phyloP scores from a whole-genome alignment of 1,140 invertebrate species.

The Papilio glaucus region DNA sequence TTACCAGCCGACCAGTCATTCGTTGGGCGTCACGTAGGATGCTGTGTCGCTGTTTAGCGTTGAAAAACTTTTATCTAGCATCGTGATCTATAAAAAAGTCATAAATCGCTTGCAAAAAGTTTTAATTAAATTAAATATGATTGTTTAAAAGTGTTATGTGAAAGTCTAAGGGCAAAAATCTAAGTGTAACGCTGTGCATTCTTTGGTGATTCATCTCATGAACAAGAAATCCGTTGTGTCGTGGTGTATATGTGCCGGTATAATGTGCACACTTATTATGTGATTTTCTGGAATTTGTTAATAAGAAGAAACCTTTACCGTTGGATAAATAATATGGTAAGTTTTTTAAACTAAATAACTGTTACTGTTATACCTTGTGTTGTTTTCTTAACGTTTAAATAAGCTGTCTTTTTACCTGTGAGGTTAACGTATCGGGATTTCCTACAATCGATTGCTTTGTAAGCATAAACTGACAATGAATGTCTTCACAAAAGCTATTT shows the following conservation, averaged over 20 bases:
- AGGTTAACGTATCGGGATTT: conserved; percentile 29
- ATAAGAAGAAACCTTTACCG: conserved; percentile 16
- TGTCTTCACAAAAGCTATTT: conserved; percentile 29
- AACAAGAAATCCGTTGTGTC: conserved; percentile 75
- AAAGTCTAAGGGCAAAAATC: conserved; percentile 55
- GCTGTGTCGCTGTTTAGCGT: conserved; percentile 53
- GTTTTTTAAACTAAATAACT: background rate
- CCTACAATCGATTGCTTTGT: conserved; percentile 34
- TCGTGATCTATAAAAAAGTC: conserved; percentile 56
- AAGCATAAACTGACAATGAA: conserved; percentile 34
- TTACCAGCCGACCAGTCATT: conserved; percentile 61
- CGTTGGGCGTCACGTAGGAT: conserved; percentile 49
- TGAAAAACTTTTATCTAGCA: conserved; percentile 68
- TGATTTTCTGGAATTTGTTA: conserved; percentile 37
- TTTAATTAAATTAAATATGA: conserved; percentile 37
- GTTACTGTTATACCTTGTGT: background rate
- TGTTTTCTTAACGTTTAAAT: conserved; percentile 15
- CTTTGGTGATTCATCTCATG: conserved; percentile 76
- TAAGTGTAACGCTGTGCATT: conserved; percentile 67
- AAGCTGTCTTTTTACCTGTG: conserved; percentile 14
- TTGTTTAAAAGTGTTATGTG: conserved; percentile 45
- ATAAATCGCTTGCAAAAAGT: conserved; percentile 47
- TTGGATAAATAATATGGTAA: conserved; percentile 37
- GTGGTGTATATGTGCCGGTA: conserved; percentile 45
- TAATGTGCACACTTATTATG: conserved; percentile 36